Evolutionary conservation across 1,140 invertebrate species (phyloP), one percentile per base, ranked within the genome.

Genomic region (Anastatus disparis): DNA sequence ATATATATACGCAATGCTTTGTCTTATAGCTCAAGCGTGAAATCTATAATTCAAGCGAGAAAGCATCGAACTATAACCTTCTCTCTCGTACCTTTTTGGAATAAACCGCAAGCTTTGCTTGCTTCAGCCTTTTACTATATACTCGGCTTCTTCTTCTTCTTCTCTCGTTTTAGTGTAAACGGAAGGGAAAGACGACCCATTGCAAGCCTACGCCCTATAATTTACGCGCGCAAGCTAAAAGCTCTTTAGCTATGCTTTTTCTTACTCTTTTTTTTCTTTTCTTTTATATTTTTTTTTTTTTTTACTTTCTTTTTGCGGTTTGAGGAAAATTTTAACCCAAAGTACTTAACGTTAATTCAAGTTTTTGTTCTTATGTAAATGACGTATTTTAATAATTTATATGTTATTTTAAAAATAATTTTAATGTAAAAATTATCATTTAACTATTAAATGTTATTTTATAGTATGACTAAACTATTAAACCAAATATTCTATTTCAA

Each of bases 11-110:
- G 26, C 15, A 4, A n/a, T 29, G 38, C 69, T 75, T 72, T 72
- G 70, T 72, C 62, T 72, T 66, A 62, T 22, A 63, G 65, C 46
- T 58, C 61, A 27, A 75, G 73, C 73, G 73, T 75, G 70, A 72
- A 75, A 71, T 75, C 70, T 72, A 70, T 72, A 75, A 75, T 75
- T 76, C 63, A 63, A 58, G 35, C 55, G 20, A 31, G 48, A 56
- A 68, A 52, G 64, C 50, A 71, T 74, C 63, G 40, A 29, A 61
- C 64, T 56, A 58, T 70, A 67, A 63, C 59, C 65, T 48, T 42
- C 27, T 20, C 53, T 27, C 20, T 8, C 52, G n/a, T n/a, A n/a
- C n/a, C n/a, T n/a, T n/a, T n/a, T n/a, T n/a, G n/a, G n/a, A n/a
- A n/a, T n/a, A 15, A 53, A 27, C 55, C 55, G 40, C 58, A 62